phyloP scores from a whole-genome alignment of 2,797 vertebrate species.

The Otolemur crassicaudatus region DNA sequence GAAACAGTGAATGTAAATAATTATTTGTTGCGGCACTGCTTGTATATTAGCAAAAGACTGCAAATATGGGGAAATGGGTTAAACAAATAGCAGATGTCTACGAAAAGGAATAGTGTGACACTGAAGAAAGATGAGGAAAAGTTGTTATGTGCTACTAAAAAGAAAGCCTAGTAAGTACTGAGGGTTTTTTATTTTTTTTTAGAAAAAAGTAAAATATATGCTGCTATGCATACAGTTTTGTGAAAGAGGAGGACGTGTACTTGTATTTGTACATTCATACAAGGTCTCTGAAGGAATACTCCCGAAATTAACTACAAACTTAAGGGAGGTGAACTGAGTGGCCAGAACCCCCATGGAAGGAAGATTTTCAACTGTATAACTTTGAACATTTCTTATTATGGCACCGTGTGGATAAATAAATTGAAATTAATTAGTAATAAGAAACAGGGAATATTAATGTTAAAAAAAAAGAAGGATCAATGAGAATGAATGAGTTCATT shows the following conservation, averaged over 20 bases:
- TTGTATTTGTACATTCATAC: neutral
- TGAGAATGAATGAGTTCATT: neutral
- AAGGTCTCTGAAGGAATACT: neutral
- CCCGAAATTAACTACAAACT: neutral
- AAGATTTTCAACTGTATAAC: neutral
- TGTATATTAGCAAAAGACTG: neutral
- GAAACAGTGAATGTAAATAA: neutral
- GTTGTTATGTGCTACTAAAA: neutral
- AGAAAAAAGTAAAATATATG: neutral
- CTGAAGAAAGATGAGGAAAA: neutral
- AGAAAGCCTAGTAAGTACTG: neutral
- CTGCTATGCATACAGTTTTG: neutral
- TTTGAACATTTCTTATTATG: neutral
- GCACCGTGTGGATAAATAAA: neutral
- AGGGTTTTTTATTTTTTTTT: neutral
- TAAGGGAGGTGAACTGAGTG: neutral
- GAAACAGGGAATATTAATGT: neutral
- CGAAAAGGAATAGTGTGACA: neutral
- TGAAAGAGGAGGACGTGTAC: neutral
- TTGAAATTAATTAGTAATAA: neutral
- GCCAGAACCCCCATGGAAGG: neutral
- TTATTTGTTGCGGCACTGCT: neutral
- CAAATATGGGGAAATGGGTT: neutral
- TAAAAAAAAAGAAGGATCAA: neutral
- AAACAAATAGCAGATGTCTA: neutral